Evolutionary conservation across 2,888 invertebrate species (phyloP).

Genomic region (Drosophila cyrtoloma): DNA sequence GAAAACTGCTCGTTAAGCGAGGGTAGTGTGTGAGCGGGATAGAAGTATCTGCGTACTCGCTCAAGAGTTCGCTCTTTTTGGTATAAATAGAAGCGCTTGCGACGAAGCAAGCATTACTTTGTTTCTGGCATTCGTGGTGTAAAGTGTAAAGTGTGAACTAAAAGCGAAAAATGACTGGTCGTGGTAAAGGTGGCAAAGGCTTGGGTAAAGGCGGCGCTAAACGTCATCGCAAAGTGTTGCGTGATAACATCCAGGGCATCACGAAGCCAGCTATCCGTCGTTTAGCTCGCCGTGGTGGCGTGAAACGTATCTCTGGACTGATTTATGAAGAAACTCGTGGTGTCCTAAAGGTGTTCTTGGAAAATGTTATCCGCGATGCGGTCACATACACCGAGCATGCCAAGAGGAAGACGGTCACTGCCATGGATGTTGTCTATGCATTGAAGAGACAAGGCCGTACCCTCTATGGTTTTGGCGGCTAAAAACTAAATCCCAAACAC

Average conservation of each 20-base stretch:
- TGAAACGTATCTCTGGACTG: constrained; percentile 90
- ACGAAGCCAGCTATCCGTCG: constrained; percentile 92
- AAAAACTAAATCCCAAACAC: constrained; percentile 68
- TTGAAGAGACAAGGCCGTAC: constrained; percentile 93
- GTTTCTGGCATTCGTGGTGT: neutral
- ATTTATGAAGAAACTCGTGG: constrained; percentile 93
- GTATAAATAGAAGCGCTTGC: neutral
- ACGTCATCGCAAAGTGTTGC: constrained; percentile 92
- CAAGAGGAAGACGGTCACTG: constrained; percentile 94
- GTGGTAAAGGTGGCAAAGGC: constrained; percentile 86
- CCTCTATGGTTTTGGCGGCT: constrained; percentile 92
- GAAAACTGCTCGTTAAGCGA: neutral
- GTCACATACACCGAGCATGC: constrained; percentile 95
- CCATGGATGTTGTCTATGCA: constrained; percentile 95
- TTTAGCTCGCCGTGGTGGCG: constrained; percentile 90
- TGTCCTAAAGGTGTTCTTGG: constrained; percentile 92
- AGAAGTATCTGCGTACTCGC: neutral
- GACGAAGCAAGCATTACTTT: neutral
- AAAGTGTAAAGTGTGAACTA: neutral
- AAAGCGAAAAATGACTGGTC: constrained; percentile 82
- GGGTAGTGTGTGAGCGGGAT: neutral
- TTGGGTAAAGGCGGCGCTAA: constrained; percentile 84
- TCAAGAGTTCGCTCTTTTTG: neutral
- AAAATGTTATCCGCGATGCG: constrained; percentile 93
- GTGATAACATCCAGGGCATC: constrained; percentile 93